Evolutionary conservation across 1,140 invertebrate species (phyloP), one percentile per base, ranked within the genome.

Genomic region (Drosophila nigrodunni): DNA sequence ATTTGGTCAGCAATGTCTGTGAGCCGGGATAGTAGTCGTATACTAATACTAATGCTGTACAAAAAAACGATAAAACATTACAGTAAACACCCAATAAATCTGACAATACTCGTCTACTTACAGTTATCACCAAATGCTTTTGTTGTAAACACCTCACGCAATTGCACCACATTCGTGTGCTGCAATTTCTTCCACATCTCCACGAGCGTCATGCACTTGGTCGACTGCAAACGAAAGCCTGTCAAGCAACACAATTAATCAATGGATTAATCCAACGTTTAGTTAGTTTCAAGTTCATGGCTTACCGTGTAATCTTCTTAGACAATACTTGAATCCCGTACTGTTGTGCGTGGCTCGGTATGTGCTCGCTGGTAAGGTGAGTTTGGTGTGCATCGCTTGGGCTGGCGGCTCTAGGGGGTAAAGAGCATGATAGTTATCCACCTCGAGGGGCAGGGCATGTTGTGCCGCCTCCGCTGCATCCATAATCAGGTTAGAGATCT

Each of bases 91-190:
- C 6, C 25, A 6, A 6, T 30, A 30, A 5, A 30, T 0, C 25
- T 30, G 6, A 3, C 3, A 30, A 6, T 15, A 10, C 4, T 10
- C 86, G 0, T 30, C 25, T 30, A 95, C 96, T 94, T 93, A 98
- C 97, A 99, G 94, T 97, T 96, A 94, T 99, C 98, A 86, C 97
- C 96, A 93, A 99, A 99, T 41, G 96, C 96, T 93, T 98, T 98
- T 39, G 98, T 99, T 9, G 97, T 97, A 93, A 99, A 99, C 61
- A 98, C 97, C 93, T 99, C 97, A 91, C 97, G 95, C 43, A 99
- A 94, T 77, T 97, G 95, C 46, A 99, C 97, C 71, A 99, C 95
- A 94, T 99, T 99, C 77, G 98, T 96, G 93, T 99, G 98, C 78
- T 96, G 95, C 18, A 99, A 93, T 92, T 97, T 96, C 91, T 98